A percentile compares a stretch with the other conserved stretches of the same genome.
These are phyloP conservation scores for Lytechinus variegatus DNA, from an alignment of 35 echinoderm and acorn worm genomes.

Conservation along the genomic window DNA sequence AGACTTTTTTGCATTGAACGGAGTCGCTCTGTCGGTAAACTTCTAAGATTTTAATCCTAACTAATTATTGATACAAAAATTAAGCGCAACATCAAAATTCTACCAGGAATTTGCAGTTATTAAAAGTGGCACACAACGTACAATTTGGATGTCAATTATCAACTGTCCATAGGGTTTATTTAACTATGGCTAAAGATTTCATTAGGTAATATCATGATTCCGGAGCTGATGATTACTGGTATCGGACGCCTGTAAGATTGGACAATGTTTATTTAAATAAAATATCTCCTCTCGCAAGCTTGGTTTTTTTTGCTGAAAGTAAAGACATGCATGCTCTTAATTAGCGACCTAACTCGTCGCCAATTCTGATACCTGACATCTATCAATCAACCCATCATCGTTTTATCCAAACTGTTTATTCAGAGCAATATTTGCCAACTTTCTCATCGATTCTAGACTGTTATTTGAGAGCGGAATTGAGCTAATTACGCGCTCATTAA, in stretches of 20 bases:
- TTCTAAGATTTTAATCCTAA: too few relatives aligned
- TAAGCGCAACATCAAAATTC: too few relatives aligned
- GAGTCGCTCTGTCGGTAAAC: too few relatives aligned
- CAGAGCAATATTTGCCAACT: slow-evolving; percentile 47
- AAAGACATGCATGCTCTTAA: not conserved
- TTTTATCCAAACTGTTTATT: slow-evolving; percentile 34
- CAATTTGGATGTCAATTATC: not conserved
- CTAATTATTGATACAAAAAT: too few relatives aligned
- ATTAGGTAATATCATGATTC: too few relatives aligned
- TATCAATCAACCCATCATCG: slow-evolving; percentile 22
- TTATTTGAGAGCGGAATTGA: not conserved
- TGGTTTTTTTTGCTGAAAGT: not conserved
- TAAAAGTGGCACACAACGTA: not conserved
- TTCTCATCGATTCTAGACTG: slow-evolving; percentile 34
- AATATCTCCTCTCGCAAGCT: not conserved
- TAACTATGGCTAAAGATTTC: too few relatives aligned
- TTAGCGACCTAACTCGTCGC: slow-evolving; percentile 15
- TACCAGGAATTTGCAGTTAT: not conserved
- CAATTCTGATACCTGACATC: not conserved
- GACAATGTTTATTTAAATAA: not conserved
- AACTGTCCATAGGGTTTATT: too few relatives aligned
- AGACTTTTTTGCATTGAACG: too few relatives aligned
- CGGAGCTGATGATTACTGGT: not conserved
- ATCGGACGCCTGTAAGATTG: not conserved
- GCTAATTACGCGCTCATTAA: slow-evolving; percentile 36